A percentile compares a stretch with the other conserved stretches of the same genome.
These are phyloP conservation scores for Phlogophora meticulosa DNA, from an alignment of 2,888 invertebrate species.

Conservation along the genomic window DNA sequence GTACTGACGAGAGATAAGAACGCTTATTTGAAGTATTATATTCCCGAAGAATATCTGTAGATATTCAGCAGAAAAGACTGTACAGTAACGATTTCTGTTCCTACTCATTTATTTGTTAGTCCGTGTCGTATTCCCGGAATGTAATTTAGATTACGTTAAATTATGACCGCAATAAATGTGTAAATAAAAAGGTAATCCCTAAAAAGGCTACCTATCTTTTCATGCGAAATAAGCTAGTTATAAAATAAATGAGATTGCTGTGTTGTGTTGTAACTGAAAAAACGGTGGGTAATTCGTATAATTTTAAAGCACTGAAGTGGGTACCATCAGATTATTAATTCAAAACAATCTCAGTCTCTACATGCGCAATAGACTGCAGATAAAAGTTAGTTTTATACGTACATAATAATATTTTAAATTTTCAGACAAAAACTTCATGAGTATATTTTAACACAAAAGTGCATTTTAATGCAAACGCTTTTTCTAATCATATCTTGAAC, in stretches of 20 bases:
- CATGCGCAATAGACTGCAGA: conserved; percentile 26
- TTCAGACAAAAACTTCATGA: neutral
- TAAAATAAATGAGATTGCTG: conserved; percentile 36
- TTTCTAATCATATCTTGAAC: too few species aligned
- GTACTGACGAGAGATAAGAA: conserved; percentile 13
- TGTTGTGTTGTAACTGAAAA: conserved; percentile 29
- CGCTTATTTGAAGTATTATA: conserved; percentile 31
- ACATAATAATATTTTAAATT: conserved; percentile 20
- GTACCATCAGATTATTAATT: conserved; percentile 32
- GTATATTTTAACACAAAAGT: too few species aligned
- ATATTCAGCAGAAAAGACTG: neutral
- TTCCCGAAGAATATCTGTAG: conserved; percentile 15
- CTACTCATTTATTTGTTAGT: neutral
- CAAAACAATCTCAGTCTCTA: conserved; percentile 20
- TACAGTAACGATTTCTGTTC: neutral
- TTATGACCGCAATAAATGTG: conserved; percentile 26
- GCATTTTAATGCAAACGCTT: too few species aligned
- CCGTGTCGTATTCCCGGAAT: neutral
- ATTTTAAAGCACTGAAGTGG: conserved; percentile 21
- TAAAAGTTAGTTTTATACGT: conserved; percentile 25
- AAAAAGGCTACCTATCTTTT: conserved; percentile 19
- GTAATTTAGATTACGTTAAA: conserved; percentile 35
- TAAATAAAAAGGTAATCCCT: conserved; percentile 30
- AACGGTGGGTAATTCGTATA: conserved; percentile 6
- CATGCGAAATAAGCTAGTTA: conserved; percentile 42